Conservation (phyloP, 2,888 invertebrate genomes). For the Hirudinaria manillensis region DNA sequence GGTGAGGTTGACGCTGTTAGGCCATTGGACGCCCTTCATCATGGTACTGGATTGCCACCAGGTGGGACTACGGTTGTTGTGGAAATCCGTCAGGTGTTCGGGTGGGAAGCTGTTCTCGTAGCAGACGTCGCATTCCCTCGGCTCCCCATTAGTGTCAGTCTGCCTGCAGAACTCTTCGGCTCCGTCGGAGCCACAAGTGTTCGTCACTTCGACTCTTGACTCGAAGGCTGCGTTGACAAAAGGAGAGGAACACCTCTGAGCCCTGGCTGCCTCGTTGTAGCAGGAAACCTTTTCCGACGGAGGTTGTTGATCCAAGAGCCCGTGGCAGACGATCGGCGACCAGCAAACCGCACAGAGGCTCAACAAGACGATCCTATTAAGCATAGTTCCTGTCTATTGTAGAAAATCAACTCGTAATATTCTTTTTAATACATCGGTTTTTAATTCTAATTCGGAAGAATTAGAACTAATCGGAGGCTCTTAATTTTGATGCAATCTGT, state of each 20-base stretch:
- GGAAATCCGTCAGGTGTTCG: constrained; percentile 79
- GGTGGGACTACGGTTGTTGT: constrained; percentile 62
- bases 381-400: background rate
- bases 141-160: constrained; percentile 66
- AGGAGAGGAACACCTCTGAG: constrained; percentile 83
- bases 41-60: constrained; percentile 72
- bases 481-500: too few relatives aligned
- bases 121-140: constrained; percentile 66
- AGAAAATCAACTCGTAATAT: too few relatives aligned
- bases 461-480: too few relatives aligned
- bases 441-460: too few relatives aligned
- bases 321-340: background rate
- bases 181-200: constrained; percentile 83
- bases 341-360: background rate
- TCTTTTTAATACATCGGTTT: too few relatives aligned
- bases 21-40: constrained; percentile 80
- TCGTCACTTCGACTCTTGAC: constrained; percentile 81
- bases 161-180: constrained; percentile 68
- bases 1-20: constrained; percentile 85
- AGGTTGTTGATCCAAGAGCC: background rate
- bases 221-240: constrained; percentile 93
- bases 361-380: background rate
- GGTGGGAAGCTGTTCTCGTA: constrained; percentile 66
- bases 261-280: constrained; percentile 49
- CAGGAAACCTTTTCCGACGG: constrained; percentile 41